Evolutionary conservation across 1,140 invertebrate species (phyloP), one percentile per base, ranked within the genome.

Genomic region (Pseudomyrmex sp.): DNA sequence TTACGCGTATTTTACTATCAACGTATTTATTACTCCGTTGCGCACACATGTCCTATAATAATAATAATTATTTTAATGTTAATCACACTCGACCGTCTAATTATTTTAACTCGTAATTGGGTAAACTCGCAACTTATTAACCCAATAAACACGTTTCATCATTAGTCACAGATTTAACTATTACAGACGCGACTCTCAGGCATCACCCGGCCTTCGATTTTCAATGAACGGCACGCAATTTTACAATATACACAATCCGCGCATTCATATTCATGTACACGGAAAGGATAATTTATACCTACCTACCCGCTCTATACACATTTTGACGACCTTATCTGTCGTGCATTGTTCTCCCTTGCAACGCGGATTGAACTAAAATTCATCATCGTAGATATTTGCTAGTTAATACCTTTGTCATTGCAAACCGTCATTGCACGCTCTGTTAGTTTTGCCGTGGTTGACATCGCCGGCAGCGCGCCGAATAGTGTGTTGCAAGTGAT

Each of bases 361-460:
- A 46, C 58, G 20, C 18, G 66, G 58, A 80, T 70, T 73, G 68
- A 73, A 88, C 79, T 72, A 70, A 87, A 87, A 82, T 88, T 88
- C 76, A 87, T 87, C 75, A 88, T 52, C 82, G 68, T 26, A 54
- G 54, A 50, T 66, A 82, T 82, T 84, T 61, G 75, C 59, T 66
- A 84, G 69, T 26, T 73, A 80, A 75, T 58, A 68, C 58, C 50
- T 62, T n/a, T 66, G 69, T 83, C 70, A 87, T 80, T 74, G 69
- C 26, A 23, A 82, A 82, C 48, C 84, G 76, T 70, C 44, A 35
- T 75, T 35, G 35, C 56, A 54, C 12, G 62, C 50, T 76, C 63
- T 83, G 61, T 87, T 85, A 76, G 76, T 82, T 87, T 72, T 63
- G 46, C 65, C 48, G 54, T 18, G n/a, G 15, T 69, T 63, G 63